Percentiles rank a stretch among this genome's conserved stretches.
Conservation (phyloP, 1,140 invertebrate species). For the Periplaneta americana region DNA sequence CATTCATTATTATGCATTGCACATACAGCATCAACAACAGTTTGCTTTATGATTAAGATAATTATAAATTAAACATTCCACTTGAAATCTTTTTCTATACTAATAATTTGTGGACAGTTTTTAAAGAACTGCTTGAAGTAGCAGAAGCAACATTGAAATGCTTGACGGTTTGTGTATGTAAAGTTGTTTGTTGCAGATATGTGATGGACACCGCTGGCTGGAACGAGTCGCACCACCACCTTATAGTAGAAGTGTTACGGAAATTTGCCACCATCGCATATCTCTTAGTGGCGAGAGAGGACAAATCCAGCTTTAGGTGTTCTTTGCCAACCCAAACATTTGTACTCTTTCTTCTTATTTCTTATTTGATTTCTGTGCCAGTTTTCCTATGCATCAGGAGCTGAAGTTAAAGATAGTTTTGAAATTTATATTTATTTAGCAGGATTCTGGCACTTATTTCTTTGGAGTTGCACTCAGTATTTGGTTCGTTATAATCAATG, state of each 20-base stretch:
- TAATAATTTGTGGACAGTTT: too few relatives aligned
- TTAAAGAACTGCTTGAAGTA: too few relatives aligned
- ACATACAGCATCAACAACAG: too few relatives aligned
- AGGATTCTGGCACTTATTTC: background rate
- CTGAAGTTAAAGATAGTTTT: background rate
- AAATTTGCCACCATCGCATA: slow-evolving; percentile 72
- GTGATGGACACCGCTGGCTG: slow-evolving; percentile 97
- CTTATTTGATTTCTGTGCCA: background rate
- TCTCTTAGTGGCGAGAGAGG: background rate
- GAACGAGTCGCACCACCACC: slow-evolving; percentile 93
- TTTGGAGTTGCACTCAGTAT: background rate
- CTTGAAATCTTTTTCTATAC: too few relatives aligned
- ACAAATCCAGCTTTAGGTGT: background rate
- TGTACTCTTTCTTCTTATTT: background rate
- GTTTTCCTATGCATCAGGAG: background rate
- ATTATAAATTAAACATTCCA: too few relatives aligned
- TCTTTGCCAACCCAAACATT: background rate
- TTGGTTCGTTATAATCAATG: background rate
- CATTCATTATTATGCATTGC: too few relatives aligned
- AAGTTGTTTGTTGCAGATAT: slow-evolving; percentile 58
- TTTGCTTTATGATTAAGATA: too few relatives aligned
- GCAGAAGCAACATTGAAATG: too few relatives aligned
- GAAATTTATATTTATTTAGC: background rate
- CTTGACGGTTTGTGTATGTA: background rate
- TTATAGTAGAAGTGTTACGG: slow-evolving; percentile 96